Conservation (phyloP, 2,888 invertebrate species). For the Eupeodes latifasciatus region DNA sequence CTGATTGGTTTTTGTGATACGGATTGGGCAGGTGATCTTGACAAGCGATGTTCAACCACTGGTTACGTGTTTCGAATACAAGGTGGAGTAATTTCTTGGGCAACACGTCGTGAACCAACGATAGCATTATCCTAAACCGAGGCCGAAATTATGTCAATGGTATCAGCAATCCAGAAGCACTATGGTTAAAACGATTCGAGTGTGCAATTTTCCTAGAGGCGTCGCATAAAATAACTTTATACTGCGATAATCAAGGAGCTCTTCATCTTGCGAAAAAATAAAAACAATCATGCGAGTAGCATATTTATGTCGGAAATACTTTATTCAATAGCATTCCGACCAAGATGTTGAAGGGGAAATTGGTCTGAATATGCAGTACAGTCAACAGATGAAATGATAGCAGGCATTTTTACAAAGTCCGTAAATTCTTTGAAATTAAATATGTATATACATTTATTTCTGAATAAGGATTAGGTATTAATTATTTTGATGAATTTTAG, state of each 20-base stretch:
- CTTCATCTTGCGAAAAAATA: too few relatives aligned
- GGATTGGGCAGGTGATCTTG: conserved; percentile 1
- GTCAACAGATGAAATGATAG: background rate
- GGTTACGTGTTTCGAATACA: too few relatives aligned
- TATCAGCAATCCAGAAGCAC: background rate
- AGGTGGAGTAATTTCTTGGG: too few relatives aligned
- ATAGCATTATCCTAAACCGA: too few relatives aligned
- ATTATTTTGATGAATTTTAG: background rate
- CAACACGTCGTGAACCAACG: too few relatives aligned
- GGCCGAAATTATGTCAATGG: background rate
- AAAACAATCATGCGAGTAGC: too few relatives aligned
- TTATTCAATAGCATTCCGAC: background rate
- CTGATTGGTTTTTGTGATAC: conserved; percentile 6
- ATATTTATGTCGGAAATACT: too few relatives aligned
- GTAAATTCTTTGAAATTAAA: conserved; percentile 3
- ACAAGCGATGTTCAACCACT: background rate
- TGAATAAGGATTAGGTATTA: background rate
- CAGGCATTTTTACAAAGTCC: background rate
- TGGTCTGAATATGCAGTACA: background rate
- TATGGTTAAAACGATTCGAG: background rate
- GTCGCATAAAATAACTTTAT: background rate
- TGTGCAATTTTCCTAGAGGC: background rate
- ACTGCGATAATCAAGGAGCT: too few relatives aligned
- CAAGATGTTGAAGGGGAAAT: background rate
- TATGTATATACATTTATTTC: background rate